These are phyloP conservation scores for Eristalinus aeneus DNA, from an alignment of 2,888 invertebrate genomes.

Conservation along the genomic window DNA sequence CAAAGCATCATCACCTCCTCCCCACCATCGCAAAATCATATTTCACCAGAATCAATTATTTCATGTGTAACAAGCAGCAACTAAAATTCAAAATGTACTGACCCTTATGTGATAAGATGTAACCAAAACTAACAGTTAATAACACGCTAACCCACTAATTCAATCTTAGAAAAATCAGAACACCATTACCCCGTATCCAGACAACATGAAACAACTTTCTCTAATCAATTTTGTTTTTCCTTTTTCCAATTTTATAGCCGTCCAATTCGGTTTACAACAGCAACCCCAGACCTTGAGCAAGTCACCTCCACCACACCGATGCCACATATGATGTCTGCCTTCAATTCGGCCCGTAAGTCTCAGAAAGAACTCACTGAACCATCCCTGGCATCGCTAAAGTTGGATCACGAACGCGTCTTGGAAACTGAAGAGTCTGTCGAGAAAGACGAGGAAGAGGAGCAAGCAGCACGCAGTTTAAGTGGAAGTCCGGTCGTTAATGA, in stretches of 20 bases:
- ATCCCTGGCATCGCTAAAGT: slow-evolving; percentile 77
- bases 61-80: background rate
- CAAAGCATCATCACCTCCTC: background rate
- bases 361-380: slow-evolving; percentile 74
- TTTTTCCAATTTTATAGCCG: slow-evolving; percentile 74
- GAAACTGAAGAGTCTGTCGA: slow-evolving; percentile 65
- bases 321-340: slow-evolving; percentile 77
- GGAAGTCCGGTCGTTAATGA: slow-evolving; percentile 72
- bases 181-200: background rate
- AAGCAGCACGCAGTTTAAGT: slow-evolving; percentile 72
- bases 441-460: slow-evolving; percentile 49
- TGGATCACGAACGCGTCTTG: slow-evolving; percentile 76
- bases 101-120: background rate
- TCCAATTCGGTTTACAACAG: slow-evolving; percentile 79
- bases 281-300: slow-evolving; percentile 72
- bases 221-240: slow-evolving; percentile 57
- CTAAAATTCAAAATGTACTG: background rate
- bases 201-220: background rate
- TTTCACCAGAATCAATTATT: background rate
- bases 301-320: slow-evolving; percentile 76
- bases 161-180: background rate
- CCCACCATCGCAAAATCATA: background rate
- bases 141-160: background rate
- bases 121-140: background rate
- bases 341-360: slow-evolving; percentile 73